phyloP scores from a whole-genome alignment of 2,113 vertebrate species.

The Hydrochoerus hydrochaeris region DNA sequence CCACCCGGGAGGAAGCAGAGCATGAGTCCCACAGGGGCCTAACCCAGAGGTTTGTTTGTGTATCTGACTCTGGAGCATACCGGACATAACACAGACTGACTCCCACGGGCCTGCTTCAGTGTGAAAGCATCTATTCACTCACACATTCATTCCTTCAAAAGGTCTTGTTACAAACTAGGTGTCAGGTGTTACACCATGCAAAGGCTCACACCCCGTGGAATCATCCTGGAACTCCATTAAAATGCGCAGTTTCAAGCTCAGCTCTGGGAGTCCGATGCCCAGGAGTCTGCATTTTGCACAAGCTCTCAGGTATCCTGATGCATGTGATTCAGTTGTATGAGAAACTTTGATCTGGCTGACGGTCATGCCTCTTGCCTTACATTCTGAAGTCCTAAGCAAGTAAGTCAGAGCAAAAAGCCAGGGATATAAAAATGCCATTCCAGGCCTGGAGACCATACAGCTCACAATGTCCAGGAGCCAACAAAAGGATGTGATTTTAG shows the following conservation, averaged over 20 bases:
- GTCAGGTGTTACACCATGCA: too few species aligned
- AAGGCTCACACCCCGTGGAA: too few species aligned
- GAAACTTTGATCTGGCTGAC: neutral
- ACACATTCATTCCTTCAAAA: neutral
- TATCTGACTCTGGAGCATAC: neutral
- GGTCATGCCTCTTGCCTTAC: neutral
- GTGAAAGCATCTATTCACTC: slow-evolving; percentile 1
- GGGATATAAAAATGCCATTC: neutral
- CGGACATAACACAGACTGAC: neutral
- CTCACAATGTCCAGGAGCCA: neutral
- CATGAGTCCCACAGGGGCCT: neutral
- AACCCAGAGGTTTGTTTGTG: neutral
- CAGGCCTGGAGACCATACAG: neutral
- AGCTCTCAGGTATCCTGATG: neutral
- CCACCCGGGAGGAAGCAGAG: neutral
- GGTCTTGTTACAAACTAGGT: neutral
- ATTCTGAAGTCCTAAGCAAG: neutral
- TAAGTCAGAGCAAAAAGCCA: neutral
- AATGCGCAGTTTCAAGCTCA: neutral
- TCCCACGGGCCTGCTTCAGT: neutral
- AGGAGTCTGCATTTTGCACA: neutral
- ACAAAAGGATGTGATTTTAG: neutral
- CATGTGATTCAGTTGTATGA: neutral
- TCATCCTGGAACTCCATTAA: neutral
- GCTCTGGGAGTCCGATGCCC: neutral